Evolutionary conservation across 1,140 invertebrate species (phyloP).

Genomic region (Heliconius hewitsoni): DNA sequence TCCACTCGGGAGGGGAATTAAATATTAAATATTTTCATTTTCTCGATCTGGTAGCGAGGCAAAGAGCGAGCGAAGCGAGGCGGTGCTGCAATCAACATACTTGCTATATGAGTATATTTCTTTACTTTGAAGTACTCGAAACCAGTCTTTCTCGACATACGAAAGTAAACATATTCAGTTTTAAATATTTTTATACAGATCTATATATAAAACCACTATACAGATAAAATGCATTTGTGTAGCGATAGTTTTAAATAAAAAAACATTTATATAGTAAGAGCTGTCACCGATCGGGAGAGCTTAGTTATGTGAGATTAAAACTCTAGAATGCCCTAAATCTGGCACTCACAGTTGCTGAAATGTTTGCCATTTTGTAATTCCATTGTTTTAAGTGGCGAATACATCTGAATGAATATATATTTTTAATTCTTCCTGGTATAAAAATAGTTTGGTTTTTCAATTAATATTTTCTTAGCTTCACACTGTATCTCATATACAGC

Average conservation of each 20-base stretch:
- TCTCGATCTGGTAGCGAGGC: no score
- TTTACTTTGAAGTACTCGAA: no score
- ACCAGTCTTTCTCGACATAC: no score
- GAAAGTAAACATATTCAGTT: neutral
- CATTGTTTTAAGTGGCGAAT: neutral
- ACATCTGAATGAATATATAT: neutral
- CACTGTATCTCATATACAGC: no score
- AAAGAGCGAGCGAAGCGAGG: no score
- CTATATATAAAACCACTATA: neutral
- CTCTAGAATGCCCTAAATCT: slow-evolving; percentile 13
- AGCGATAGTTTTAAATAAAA: neutral
- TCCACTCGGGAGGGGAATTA: no score
- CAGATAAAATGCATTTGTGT: neutral
- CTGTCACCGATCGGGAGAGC: slow-evolving; percentile 4
- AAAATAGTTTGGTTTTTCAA: neutral
- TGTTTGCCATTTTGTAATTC: slow-evolving; percentile 4
- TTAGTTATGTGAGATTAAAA: slow-evolving; percentile 12
- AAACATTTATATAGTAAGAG: neutral
- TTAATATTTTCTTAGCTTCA: no score
- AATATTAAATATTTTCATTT: no score
- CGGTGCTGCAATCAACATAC: no score
- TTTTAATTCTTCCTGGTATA: neutral
- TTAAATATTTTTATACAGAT: neutral
- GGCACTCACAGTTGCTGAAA: slow-evolving; percentile 7
- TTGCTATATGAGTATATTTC: no score